Base-by-base conservation (phyloP, 2,888 invertebrate species). In the Cephonodes hylas region DNA sequence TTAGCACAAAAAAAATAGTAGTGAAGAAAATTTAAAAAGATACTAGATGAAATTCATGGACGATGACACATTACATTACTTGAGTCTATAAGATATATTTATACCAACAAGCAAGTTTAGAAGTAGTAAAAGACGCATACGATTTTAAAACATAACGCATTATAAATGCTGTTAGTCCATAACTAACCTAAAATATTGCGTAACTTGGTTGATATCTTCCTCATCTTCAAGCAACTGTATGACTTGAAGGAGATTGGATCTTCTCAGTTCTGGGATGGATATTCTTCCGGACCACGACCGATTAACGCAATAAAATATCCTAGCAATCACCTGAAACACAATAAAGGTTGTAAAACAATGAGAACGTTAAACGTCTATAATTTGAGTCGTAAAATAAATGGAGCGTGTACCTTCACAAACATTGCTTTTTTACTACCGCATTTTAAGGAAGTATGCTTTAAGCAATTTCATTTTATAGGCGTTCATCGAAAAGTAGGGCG, bases 241-340 rank as follows among this genome's bases (percentile, higher is more conserved):
- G 65, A 96, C 94, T 84, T 95, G 95, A 59, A 99, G 93, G 68
- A 99, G 94, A 90, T 99, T 98, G 69, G 98, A 97, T 81, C 97
- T 95, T 75, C 98, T 93, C 63, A 99, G 90, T 90, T 99, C 99
- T 3, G 96, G 93, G 71, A 97, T 94, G 53, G 97, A 96, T 77
- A 99, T 97, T 79, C 95, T 95, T 13, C 99, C 99, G 60, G 98
- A 97, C 99, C 99, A 99, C 70, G 99, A 97, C 71, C 99, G 95
- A 92, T 99, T 99, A 61, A 99, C 98, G 88, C 97, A 96, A 93
- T 99, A 99, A 92, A 97, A 99, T 94, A 99, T 99, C 89, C 99
- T 95, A 70, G 99, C 98, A 83, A 99, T 98, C 80, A 99, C 96
- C 96, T 96, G 92, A 10, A 92, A 91, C 59, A 25, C 8, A 18